Conservation (phyloP, 2,797 vertebrate genomes). For the Geotrypetes seraphini region DNA sequence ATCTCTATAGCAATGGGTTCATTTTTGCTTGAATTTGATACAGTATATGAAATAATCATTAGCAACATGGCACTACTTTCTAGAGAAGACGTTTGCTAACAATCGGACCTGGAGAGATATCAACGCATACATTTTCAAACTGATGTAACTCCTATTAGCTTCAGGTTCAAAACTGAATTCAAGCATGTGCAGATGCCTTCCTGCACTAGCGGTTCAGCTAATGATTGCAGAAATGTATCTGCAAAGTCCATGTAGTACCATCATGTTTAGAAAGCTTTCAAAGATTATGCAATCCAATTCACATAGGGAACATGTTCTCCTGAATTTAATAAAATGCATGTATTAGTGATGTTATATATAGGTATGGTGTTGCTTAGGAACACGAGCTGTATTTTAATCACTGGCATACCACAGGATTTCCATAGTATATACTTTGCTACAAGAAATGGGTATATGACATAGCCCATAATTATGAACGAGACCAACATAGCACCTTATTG, state of each 20-base stretch:
- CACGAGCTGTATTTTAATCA: not conserved
- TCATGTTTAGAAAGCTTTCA: slow-evolving; percentile 5
- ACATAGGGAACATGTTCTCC: slow-evolving; percentile 2
- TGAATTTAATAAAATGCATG: slow-evolving; percentile 8
- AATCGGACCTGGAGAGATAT: not conserved
- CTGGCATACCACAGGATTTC: too few species aligned
- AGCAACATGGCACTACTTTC: not conserved
- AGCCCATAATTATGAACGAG: not conserved
- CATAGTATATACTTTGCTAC: slow-evolving; percentile 1
- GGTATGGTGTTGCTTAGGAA: slow-evolving; percentile 12
- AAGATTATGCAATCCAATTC: slow-evolving; percentile 8
- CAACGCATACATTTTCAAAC: not conserved
- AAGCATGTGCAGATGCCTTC: not conserved
- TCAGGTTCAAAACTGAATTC: not conserved
- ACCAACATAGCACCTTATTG: not conserved
- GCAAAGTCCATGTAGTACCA: not conserved
- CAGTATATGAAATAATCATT: not conserved
- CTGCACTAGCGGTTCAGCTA: not conserved
- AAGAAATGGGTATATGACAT: not conserved
- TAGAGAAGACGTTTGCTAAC: not conserved
- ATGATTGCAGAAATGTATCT: not conserved
- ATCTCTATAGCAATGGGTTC: not conserved
- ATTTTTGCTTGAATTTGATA: slow-evolving; percentile 1
- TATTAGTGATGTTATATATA: slow-evolving; percentile 10
- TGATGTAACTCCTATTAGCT: not conserved